Base-by-base conservation (phyloP, 2,797 vertebrate species). In the Remorina albescens region DNA sequence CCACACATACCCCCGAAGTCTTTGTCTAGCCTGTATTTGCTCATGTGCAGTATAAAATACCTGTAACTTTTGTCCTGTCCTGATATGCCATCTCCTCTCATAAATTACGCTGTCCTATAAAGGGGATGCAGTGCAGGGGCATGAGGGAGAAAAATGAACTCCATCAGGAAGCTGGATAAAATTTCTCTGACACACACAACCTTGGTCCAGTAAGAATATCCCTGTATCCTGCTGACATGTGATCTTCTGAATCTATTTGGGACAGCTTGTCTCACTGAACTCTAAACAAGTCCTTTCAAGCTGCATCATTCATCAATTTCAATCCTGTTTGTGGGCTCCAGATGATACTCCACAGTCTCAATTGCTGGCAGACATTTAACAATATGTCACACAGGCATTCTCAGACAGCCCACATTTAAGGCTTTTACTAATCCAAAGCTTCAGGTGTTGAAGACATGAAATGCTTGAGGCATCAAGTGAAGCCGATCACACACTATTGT, bases 121-220 rank as follows among this genome's bases (percentile, higher is more conserved):
- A 78, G 75, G 76, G 16, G 81, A 66, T 54, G 46, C 54, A 42
- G 77, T 82, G 77, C 74, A 54, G 54, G 80, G 59, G 56, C 80
- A 69, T 41, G 41, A 80, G 83, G 86, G 86, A 93, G 92, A 94
- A 93, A 93, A 93, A 93, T 89, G 90, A 95, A 93, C 93, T 92
- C 91, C 85, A 86, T 91, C 93, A 94, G 93, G 91, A 94, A 88
- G 94, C 89, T 93, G 92, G 91, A 94, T 95, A 93, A 84, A 87
- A 92, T 95, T 94, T 95, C 94, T 93, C 91, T 93, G 93, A 94
- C 93, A 91, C 91, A 90, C 89, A 90, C 92, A 94, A 94, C 93
- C 89, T 94, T 93, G 86, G 86, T 91, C 86, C 90, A 88, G 93
- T 90, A 91, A 94, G 93, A 93, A 92, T 91, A 94, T 95, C 91